A percentile compares a stretch with the other conserved stretches of the same genome.
phyloP scores from a whole-genome alignment of 2,797 vertebrate genomes.

The Sebastes cheni region DNA sequence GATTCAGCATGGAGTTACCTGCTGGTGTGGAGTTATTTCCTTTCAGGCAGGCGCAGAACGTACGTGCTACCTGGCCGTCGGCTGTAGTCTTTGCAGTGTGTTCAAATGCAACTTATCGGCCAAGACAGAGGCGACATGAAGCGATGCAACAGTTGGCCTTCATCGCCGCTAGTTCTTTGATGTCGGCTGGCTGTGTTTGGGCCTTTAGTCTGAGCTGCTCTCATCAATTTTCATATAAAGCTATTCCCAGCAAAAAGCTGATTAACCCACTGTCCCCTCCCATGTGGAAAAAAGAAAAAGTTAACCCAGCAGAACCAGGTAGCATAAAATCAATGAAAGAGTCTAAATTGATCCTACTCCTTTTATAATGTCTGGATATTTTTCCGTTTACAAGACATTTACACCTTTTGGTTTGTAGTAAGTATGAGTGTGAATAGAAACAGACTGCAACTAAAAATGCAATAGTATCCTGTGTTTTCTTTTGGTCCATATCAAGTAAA shows the following conservation, averaged over 20 bases:
- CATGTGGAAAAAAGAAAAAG: no score
- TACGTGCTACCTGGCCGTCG: no score
- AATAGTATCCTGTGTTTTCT: not conserved
- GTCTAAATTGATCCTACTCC: not conserved
- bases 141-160: no score
- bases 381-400: not conserved
- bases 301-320: not conserved
- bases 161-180: no score
- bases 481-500: not conserved
- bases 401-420: not conserved
- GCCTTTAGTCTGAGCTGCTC: not conserved
- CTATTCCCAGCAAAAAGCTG: not conserved
- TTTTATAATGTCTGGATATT: not conserved
- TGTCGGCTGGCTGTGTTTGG: no score
- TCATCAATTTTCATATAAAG: not conserved
- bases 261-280: not conserved
- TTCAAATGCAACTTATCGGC: no score
- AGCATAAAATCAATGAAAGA: not conserved
- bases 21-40: no score
- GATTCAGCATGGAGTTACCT: no score
- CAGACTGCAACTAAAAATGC: not conserved
- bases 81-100: no score
- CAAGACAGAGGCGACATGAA: no score
- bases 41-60: no score
- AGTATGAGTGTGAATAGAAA: not conserved